Percentiles rank a stretch among this genome's conserved stretches.
Evolutionary conservation across 2,797 vertebrate genomes (phyloP).

Genomic region (Falco peregrinus): DNA sequence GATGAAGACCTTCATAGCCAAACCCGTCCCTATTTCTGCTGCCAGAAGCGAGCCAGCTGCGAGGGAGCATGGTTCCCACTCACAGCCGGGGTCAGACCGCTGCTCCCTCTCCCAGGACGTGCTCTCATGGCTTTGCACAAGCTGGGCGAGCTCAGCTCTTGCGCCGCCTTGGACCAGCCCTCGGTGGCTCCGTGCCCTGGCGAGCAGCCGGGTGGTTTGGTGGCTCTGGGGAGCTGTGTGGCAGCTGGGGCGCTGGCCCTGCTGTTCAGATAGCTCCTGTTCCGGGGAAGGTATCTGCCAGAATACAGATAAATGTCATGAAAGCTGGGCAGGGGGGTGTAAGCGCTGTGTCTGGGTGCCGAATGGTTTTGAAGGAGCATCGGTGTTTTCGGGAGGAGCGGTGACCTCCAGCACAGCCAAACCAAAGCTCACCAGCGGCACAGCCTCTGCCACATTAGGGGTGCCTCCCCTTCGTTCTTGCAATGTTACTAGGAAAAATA

Average conservation of each 20-base stretch:
- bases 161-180: not conserved
- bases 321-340: not conserved
- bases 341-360: accelerated
- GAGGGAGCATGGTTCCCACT: not conserved
- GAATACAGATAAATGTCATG: not conserved
- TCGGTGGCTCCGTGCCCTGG: too few species aligned
- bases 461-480: not conserved
- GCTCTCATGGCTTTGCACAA: not conserved
- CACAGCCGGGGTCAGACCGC: not conserved
- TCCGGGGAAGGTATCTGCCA: not conserved
- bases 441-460: accelerated
- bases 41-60: not conserved
- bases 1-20: accelerated
- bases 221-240: not conserved
- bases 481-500: not conserved
- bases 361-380: too few species aligned
- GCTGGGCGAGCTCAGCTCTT: not conserved
- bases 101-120: not conserved
- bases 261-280: not conserved
- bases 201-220: not conserved
- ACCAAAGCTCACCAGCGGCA: accelerated
- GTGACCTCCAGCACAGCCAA: not conserved
- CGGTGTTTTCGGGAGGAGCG: not conserved
- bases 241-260: not conserved
- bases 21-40: not conserved